These are phyloP conservation scores for Antidorcas marsupialis DNA, from an alignment of 2,113 vertebrate genomes.

Conservation along the genomic window DNA sequence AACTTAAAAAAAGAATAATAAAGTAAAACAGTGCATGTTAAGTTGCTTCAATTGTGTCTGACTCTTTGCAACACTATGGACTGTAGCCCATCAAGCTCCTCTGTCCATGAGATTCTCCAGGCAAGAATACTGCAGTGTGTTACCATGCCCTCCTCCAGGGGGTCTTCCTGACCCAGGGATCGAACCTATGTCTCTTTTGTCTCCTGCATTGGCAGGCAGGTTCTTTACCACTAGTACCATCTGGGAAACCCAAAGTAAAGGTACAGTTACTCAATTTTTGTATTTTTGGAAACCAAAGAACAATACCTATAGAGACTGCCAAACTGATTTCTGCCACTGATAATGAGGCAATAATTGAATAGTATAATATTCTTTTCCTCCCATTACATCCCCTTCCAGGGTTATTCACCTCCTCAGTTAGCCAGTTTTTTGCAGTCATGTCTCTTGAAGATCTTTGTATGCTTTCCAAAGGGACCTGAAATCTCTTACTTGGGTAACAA, in stretches of 20 bases:
- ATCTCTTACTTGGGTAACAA: not conserved
- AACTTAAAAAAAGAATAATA: not conserved
- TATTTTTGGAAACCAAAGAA: not conserved
- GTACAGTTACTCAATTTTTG: not conserved
- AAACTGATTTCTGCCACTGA: not conserved
- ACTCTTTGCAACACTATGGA: not conserved
- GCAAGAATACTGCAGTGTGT: not conserved
- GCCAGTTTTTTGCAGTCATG: not conserved
- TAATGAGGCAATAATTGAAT: not conserved
- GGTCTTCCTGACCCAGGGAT: not conserved
- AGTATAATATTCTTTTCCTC: not conserved
- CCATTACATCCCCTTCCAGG: not conserved
- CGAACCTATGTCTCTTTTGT: not conserved
- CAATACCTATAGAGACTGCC: not conserved
- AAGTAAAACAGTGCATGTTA: not conserved
- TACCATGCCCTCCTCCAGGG: not conserved
- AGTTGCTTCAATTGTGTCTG: not conserved
- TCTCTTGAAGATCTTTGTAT: not conserved
- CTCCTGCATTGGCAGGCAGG: not conserved
- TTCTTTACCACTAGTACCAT: not conserved
- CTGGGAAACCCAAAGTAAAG: not conserved
- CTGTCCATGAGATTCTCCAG: not conserved
- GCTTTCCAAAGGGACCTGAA: not conserved
- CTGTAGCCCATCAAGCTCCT: not conserved
- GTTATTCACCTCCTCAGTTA: not conserved